These are phyloP conservation scores for Ataeniobius toweri DNA, from an alignment of 2,797 vertebrate species.

Conservation along the genomic window DNA sequence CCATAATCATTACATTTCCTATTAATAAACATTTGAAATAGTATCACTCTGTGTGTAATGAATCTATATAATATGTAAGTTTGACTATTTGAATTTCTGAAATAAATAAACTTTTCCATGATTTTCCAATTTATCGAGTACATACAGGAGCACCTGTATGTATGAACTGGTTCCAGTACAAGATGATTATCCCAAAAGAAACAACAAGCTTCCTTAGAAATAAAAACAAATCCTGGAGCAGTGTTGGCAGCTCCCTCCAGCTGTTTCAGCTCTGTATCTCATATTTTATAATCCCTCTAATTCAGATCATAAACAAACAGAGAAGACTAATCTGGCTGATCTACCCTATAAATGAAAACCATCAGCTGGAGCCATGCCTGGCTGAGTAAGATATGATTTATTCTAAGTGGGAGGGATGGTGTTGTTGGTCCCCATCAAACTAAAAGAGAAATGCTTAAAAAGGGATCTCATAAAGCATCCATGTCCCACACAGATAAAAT, in stretches of 20 bases:
- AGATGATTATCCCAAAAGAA: constrained; percentile 25
- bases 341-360: constrained; percentile 62
- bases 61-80: too few species aligned
- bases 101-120: background rate
- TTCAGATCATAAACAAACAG: constrained; percentile 61
- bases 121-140: background rate
- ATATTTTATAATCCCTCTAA: constrained; percentile 68
- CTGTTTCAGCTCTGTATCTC: constrained; percentile 43
- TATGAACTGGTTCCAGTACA: constrained; percentile 24
- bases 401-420: constrained; percentile 17
- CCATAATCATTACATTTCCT: too few species aligned
- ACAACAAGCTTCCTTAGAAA: constrained; percentile 40
- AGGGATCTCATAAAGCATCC: background rate
- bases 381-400: constrained; percentile 60
- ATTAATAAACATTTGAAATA: too few species aligned
- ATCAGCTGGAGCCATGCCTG: constrained; percentile 48
- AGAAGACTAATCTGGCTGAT: constrained; percentile 61
- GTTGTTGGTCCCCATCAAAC: constrained; percentile 17
- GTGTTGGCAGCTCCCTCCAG: constrained; percentile 41
- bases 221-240: constrained; percentile 27
- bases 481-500: constrained; percentile 5
- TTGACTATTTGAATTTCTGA: background rate
- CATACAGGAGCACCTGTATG: background rate
- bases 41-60: too few species aligned
- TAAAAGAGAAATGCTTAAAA: background rate